Percentiles rank a stretch among this genome's conserved stretches.
phyloP scores from a whole-genome alignment of 2,113 vertebrate genomes.

The Limanda limanda region DNA sequence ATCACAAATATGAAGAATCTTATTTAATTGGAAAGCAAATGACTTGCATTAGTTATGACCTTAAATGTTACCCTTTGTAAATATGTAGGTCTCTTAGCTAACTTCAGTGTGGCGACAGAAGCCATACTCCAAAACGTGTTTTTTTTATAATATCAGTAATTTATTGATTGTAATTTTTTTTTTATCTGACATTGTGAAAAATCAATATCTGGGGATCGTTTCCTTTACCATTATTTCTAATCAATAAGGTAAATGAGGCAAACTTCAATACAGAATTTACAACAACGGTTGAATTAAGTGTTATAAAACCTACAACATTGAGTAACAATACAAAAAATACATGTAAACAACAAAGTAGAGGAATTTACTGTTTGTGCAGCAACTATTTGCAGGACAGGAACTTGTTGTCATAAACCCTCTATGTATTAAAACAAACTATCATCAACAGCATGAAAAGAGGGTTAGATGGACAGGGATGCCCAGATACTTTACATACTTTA shows the following conservation, averaged over 20 bases:
- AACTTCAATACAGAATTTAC: slow-evolving; percentile 23
- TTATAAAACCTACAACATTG: slow-evolving; percentile 20
- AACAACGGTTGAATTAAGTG: slow-evolving; percentile 19
- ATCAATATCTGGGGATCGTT: background rate
- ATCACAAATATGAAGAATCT: too few relatives aligned
- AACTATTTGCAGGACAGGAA: slow-evolving; percentile 14
- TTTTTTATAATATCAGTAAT: slow-evolving; percentile 7
- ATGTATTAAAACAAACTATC: background rate
- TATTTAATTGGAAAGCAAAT: too few relatives aligned
- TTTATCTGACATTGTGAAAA: slow-evolving; percentile 31
- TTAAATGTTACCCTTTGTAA: background rate
- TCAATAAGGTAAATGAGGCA: slow-evolving; percentile 4
- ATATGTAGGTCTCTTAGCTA: background rate
- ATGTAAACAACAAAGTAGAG: slow-evolving; percentile 17
- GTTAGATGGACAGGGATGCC: slow-evolving; percentile 1
- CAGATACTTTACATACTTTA: slow-evolving; percentile 19
- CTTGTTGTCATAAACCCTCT: background rate
- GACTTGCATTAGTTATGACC: background rate
- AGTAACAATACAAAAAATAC: slow-evolving; percentile 26
- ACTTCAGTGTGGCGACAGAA: slow-evolving; percentile 27
- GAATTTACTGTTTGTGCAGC: background rate
- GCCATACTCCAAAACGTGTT: background rate
- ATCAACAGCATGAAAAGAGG: slow-evolving; percentile 8
- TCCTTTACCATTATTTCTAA: background rate
- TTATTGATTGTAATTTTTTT: slow-evolving; percentile 4